Evolutionary conservation across 2,888 invertebrate species (phyloP), one percentile per base, ranked within the genome.

Genomic region (Eulithis prunata): DNA sequence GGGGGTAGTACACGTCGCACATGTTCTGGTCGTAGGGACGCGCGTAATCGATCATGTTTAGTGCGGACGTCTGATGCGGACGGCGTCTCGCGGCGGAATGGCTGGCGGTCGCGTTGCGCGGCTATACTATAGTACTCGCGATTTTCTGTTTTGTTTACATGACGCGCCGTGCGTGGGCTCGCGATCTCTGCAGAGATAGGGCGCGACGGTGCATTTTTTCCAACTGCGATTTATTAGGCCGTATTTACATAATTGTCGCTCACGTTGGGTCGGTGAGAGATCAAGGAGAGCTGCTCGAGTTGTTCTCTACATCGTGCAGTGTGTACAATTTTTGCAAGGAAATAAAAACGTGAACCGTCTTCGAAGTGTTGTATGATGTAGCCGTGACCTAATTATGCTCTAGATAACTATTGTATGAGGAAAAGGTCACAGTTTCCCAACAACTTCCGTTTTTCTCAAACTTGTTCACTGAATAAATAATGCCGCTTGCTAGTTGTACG

Each of bases 21-120:
- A 91, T 91, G 85, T 84, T 89, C 74, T 83, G 85, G 46, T 91
- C 91, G 87, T 85, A 89, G 66, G 89, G 87, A 76, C 92, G 91
- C 90, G 90, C 89, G 88, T 87, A 86, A 74, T 91, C 91, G 73
- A 91, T 88, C 91, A 92, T 91, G 75, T 73, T 81, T 73, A 11
- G 5, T 32, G 71, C 75, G 78, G 79, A 77, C 88, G 87, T 84
- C 83, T 84, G 84, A 69, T 81, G 75, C 76, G 75, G 76, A 58
- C 79, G 81, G 78, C 78, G 76, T 78, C 75, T 83, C 84, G 85
- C 87, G 86, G 75, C 83, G 79, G 83, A 83, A 83, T 83, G 85
- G 76, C 77, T 76, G 71, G 77, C 78, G 73, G 75, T 74, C 75
- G 41, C 7, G 79, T 63, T 57, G 79, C 75, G 77, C 75, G 71